Conservation (phyloP, 2,888 invertebrate species). For the Dendrolimus houi region DNA sequence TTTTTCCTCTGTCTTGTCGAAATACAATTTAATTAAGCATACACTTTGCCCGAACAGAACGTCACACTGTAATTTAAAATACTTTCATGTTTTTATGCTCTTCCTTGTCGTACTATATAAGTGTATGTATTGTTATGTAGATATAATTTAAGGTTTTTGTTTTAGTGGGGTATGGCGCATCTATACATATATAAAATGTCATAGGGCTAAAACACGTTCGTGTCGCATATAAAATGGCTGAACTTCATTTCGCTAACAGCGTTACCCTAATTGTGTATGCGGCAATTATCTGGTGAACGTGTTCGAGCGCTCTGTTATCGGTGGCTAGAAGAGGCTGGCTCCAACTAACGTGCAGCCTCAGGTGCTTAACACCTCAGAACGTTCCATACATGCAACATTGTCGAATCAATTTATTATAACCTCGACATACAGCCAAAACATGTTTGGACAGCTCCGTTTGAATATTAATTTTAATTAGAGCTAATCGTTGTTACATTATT, state of each 20-base stretch:
- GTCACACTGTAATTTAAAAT: constrained; percentile 11
- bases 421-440: not conserved
- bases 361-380: constrained; percentile 20
- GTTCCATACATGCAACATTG: not conserved
- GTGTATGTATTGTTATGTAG: too few species aligned
- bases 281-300: constrained; percentile 50
- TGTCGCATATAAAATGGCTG: constrained; percentile 18
- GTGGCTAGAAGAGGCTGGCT: constrained; percentile 34
- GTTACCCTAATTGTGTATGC: constrained; percentile 51
- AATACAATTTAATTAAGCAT: too few species aligned
- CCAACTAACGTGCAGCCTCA: constrained; percentile 39
- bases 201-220: constrained; percentile 27
- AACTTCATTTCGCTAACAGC: constrained; percentile 46
- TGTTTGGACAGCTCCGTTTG: not conserved
- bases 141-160: too few species aligned
- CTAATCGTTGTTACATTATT: not conserved
- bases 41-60: too few species aligned
- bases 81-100: too few species aligned
- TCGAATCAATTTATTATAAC: constrained; percentile 14
- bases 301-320: constrained; percentile 39
- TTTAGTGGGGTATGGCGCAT: constrained; percentile 6
- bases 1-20: too few species aligned
- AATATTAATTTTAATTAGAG: not conserved
- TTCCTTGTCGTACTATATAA: too few species aligned
- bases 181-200: constrained; percentile 12